A percentile compares a stretch with the other conserved stretches of the same genome.
These are phyloP conservation scores for Galeopsomyia nigrocyanea DNA, from an alignment of 2,888 invertebrate species.

Conservation along the genomic window DNA sequence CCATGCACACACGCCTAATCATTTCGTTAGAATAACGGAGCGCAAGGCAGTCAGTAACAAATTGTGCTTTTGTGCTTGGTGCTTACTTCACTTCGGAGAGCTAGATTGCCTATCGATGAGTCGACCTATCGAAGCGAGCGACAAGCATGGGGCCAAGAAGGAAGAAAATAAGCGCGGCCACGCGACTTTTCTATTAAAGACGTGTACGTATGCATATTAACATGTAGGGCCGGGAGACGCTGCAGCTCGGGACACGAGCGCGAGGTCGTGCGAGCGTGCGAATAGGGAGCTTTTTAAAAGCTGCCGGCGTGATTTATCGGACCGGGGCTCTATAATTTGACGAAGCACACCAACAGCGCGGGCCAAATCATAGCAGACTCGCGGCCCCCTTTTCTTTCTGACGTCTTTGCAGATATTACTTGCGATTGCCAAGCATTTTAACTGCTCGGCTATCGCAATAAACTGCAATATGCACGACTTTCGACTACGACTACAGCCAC, in stretches of 20 bases:
- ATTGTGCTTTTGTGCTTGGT: too few species aligned
- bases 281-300: slow-evolving; percentile 37
- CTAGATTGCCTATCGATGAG: slow-evolving; percentile 36
- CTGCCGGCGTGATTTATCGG: slow-evolving; percentile 42
- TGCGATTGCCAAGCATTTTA: slow-evolving; percentile 42
- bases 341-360: slow-evolving; percentile 21
- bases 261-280: not conserved
- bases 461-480: slow-evolving; percentile 10
- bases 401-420: slow-evolving; percentile 45
- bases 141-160: not conserved
- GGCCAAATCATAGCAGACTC: slow-evolving; percentile 36
- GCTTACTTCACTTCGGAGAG: too few species aligned
- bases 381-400: slow-evolving; percentile 40
- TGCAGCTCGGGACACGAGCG: not conserved
- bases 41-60: not conserved
- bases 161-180: slow-evolving; percentile 6
- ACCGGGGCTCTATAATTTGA: slow-evolving; percentile 37
- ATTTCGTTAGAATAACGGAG: not conserved
- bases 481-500: not conserved
- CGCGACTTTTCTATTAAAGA: slow-evolving; percentile 44
- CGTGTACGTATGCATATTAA: not conserved
- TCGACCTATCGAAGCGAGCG: slow-evolving; percentile 14
- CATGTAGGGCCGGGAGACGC: too few species aligned
- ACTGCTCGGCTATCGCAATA: not conserved
- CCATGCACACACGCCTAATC: not conserved